These are phyloP conservation scores for Helostoma temminkii DNA, from an alignment of 2,797 vertebrate species.

Conservation along the genomic window DNA sequence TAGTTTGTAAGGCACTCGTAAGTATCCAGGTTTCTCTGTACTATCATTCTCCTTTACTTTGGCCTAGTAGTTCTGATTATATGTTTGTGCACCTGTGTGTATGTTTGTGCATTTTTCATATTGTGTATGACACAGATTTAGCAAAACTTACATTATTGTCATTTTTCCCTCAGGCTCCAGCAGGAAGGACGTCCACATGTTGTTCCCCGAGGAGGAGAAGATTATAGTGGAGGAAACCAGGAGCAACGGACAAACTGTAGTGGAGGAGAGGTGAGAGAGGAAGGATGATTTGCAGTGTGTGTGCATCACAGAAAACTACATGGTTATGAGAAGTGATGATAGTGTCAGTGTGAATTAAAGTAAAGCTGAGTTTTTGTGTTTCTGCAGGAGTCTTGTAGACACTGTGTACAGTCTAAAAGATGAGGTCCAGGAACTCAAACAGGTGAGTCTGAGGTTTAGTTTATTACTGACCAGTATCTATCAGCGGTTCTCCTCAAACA, in stretches of 20 bases:
- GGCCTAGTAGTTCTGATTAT: neutral
- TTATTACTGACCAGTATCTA: neutral
- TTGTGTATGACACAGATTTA: neutral
- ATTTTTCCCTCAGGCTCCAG: slow-evolving; percentile 85
- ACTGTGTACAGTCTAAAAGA: slow-evolving; percentile 95
- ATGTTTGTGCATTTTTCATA: neutral
- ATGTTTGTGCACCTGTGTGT: neutral
- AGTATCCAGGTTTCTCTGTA: neutral
- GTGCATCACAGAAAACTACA: neutral
- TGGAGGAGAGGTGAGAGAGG: slow-evolving; percentile 93
- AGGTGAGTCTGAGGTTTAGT: slow-evolving; percentile 78
- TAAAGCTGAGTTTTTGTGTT: slow-evolving; percentile 39
- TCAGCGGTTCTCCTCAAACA: no score
- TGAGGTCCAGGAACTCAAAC: slow-evolving; percentile 95
- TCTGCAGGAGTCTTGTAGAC: slow-evolving; percentile 93
- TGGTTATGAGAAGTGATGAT: neutral
- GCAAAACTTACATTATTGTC: slow-evolving; percentile 8
- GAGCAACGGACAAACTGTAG: slow-evolving; percentile 96
- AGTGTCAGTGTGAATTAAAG: slow-evolving; percentile 59
- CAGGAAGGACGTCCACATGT: slow-evolving; percentile 92
- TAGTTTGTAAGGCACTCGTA: slow-evolving; percentile 11
- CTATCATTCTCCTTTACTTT: neutral
- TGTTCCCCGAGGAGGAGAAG: slow-evolving; percentile 96
- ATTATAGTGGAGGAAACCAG: slow-evolving; percentile 95
- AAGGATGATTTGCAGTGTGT: neutral